Conservation (phyloP, 2,888 invertebrate genomes). For the Cosmia pyralina region DNA sequence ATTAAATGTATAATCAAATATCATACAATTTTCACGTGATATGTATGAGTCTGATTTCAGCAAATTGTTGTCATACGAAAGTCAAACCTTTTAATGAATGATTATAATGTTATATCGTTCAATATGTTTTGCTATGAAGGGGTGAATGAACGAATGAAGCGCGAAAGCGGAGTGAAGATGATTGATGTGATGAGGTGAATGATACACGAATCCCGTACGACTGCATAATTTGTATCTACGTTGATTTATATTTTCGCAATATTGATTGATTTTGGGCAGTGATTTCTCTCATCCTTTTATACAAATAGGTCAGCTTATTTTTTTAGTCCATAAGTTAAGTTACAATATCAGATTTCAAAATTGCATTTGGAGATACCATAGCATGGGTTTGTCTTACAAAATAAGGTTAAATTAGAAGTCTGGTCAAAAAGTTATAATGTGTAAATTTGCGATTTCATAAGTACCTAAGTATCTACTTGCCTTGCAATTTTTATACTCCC, state of each 20-base stretch:
- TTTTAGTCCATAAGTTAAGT: neutral
- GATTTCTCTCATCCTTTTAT: neutral
- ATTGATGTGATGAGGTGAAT: slow-evolving; percentile 59
- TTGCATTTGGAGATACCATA: neutral
- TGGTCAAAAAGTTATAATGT: neutral
- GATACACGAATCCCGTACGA: slow-evolving; percentile 53
- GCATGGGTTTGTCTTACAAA: neutral
- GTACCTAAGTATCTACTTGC: too few species aligned
- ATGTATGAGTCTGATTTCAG: slow-evolving; percentile 10
- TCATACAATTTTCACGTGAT: slow-evolving; percentile 4
- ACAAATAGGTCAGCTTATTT: neutral
- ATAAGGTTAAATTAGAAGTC: neutral
- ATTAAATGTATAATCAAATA: slow-evolving; percentile 7
- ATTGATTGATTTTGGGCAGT: slow-evolving; percentile 20
- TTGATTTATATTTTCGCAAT: slow-evolving; percentile 31
- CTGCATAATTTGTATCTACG: slow-evolving; percentile 56
- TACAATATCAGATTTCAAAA: neutral
- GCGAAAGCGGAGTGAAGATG: slow-evolving; percentile 45
- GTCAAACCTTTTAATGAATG: neutral
- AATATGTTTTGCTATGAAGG: slow-evolving; percentile 29
- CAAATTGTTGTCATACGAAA: neutral
- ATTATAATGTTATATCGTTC: slow-evolving; percentile 32
- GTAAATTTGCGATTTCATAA: too few species aligned
- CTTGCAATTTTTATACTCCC: neutral
- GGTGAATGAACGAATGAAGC: slow-evolving; percentile 57